Base-by-base conservation (phyloP, 37 sponge, comb jelly and placozoan species). In the Hormiphora californensis region DNA sequence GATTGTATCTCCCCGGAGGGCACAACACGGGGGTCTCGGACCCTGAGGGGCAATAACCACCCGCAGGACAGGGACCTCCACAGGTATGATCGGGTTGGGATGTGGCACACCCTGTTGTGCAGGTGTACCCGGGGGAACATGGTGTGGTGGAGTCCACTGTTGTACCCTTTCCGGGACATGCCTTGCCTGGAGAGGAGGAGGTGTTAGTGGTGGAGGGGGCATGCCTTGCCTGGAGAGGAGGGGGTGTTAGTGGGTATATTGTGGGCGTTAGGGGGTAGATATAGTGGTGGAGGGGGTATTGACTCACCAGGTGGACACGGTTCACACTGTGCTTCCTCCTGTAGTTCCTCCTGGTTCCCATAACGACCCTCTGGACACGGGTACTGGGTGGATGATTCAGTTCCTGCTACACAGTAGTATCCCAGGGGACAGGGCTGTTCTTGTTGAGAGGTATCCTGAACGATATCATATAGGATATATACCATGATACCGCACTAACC, bases 41-140 rank as follows among this genome's bases (percentile, higher is more conserved):
- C 53, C 86, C 86, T 54, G 86, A n/a, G n/a, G n/a, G 49, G 27
- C 86, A 86, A 43, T 39, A 86, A n/a, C 32, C 39, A 1, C 86
- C 86, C 55, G 5, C 32, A 3, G 86, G 86, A 57, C 86, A 86
- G 22, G 86, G 81, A 36, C 81, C 81, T 23, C 81, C 81, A 73
- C 81, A 73, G 0, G 32, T 49, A 40, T 73, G 49, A 39, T 40
- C 81, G n/a, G 25, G 49, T 27, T 22, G 15, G 23, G 81, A 46
- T 22, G 35, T 36, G 5, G 36, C 21, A 30, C 81, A 73, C 46
- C 81, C 81, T 15, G 21, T 28, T 28, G 17, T 27, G 43, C 81
- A 73, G 28, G 21, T 46, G 43, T 28, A 73, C 46, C 81, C 81
- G 23, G 81, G 30, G 17, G 81, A 8, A 28, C 81, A 73, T 22